Conservation (phyloP, 2,113 vertebrate genomes). For the Rynchops niger region DNA sequence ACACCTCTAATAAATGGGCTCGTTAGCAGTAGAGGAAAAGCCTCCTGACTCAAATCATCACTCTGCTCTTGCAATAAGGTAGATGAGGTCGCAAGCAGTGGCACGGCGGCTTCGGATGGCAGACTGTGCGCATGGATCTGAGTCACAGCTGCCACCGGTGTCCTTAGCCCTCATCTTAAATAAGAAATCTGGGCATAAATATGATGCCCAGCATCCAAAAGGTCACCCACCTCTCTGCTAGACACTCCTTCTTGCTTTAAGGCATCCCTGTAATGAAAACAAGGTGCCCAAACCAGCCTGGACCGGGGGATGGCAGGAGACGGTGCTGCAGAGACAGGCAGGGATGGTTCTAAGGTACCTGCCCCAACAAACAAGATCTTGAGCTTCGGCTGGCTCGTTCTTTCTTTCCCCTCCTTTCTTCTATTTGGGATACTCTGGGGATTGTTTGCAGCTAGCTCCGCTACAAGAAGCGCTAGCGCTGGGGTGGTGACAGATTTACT, state of each 20-base stretch:
- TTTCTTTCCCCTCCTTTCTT: background rate
- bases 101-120: background rate
- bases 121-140: background rate
- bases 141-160: background rate
- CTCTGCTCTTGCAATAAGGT: background rate
- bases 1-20: conserved; percentile 8
- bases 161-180: background rate
- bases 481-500: conserved; percentile 32
- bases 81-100: background rate
- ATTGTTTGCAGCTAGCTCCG: background rate
- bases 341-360: background rate
- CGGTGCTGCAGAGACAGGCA: background rate
- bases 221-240: background rate
- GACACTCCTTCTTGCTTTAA: background rate
- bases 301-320: background rate
- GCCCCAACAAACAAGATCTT: fast-evolving
- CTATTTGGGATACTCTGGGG: background rate
- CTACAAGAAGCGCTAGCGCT: background rate
- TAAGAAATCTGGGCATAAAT: background rate
- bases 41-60: background rate
- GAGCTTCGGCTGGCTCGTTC: background rate
- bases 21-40: background rate
- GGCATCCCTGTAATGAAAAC: background rate
- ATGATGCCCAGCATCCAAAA: background rate
- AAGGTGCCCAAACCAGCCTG: fast-evolving